phyloP scores from a whole-genome alignment of 2,113 vertebrate genomes.

The Nothobranchius furzeri region DNA sequence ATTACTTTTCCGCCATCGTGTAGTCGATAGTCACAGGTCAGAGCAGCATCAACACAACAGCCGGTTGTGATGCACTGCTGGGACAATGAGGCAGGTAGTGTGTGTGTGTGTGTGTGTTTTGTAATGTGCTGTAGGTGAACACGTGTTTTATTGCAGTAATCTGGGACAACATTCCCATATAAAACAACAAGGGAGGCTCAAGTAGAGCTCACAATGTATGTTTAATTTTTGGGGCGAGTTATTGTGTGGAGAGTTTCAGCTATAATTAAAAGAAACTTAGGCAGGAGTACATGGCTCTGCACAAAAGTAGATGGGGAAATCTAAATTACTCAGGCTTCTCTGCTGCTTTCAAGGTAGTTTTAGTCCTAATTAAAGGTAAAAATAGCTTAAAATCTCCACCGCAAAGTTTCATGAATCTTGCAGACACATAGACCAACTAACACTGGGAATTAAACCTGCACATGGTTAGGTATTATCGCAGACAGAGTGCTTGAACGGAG shows the following conservation, averaged over 20 bases:
- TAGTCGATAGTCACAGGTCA: constrained; percentile 41
- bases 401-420: constrained; percentile 27
- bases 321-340: neutral
- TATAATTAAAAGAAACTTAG: neutral
- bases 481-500: too few relatives aligned
- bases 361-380: constrained; percentile 35
- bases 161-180: constrained; percentile 11
- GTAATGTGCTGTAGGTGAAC: constrained; percentile 13
- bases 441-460: constrained; percentile 16
- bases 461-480: too few relatives aligned
- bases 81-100: constrained; percentile 42
- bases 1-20: constrained; percentile 49
- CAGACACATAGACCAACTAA: neutral
- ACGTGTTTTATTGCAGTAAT: constrained; percentile 30
- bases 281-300: neutral
- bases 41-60: constrained; percentile 35
- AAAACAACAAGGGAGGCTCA: constrained; percentile 30
- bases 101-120: constrained; percentile 20
- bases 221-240: neutral
- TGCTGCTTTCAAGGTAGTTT: constrained; percentile 10
- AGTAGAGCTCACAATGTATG: neutral
- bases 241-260: constrained; percentile 14
- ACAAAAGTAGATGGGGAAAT: constrained; percentile 13
- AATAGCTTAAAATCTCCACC: constrained; percentile 11
- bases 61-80: constrained; percentile 11